Evolutionary conservation across 2,888 invertebrate genomes (phyloP).

Genomic region (Suillia variegata): DNA sequence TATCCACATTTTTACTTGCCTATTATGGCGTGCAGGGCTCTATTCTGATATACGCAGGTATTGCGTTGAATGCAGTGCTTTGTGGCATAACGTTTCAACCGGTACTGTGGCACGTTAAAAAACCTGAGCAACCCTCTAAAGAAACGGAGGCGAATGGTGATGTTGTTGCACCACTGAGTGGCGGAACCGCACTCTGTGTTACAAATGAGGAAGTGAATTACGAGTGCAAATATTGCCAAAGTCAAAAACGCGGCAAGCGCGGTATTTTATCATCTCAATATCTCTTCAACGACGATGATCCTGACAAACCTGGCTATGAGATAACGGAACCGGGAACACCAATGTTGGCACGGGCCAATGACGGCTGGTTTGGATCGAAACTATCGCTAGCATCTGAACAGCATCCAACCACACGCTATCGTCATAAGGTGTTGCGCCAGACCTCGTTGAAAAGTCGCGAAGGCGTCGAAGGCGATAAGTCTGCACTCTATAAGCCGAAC

Average conservation of each 20-base stretch:
- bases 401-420: conserved; percentile 24
- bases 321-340: conserved; percentile 71
- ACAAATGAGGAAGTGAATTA: conserved; percentile 34
- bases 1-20: conserved; percentile 68
- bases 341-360: conserved; percentile 66
- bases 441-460: conserved; percentile 36
- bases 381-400: conserved; percentile 49
- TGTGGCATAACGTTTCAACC: conserved; percentile 74
- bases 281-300: conserved; percentile 66
- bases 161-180: neutral
- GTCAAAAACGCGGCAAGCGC: conserved; percentile 44
- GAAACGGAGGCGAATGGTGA: conserved; percentile 13
- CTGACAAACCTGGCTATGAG: conserved; percentile 69
- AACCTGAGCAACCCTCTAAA: conserved; percentile 43
- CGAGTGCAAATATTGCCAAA: conserved; percentile 54
- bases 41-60: conserved; percentile 70
- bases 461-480: conserved; percentile 32
- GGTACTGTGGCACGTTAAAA: conserved; percentile 72
- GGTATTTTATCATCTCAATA: conserved; percentile 56
- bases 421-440: conserved; percentile 41
- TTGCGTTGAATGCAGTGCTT: conserved; percentile 70
- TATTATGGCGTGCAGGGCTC: conserved; percentile 71
- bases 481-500: conserved; percentile 56
- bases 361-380: conserved; percentile 58
- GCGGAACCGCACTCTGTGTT: neutral